These are phyloP conservation scores for Hylaeus anthracinus DNA, from an alignment of 1,140 invertebrate genomes.

Conservation along the genomic window DNA sequence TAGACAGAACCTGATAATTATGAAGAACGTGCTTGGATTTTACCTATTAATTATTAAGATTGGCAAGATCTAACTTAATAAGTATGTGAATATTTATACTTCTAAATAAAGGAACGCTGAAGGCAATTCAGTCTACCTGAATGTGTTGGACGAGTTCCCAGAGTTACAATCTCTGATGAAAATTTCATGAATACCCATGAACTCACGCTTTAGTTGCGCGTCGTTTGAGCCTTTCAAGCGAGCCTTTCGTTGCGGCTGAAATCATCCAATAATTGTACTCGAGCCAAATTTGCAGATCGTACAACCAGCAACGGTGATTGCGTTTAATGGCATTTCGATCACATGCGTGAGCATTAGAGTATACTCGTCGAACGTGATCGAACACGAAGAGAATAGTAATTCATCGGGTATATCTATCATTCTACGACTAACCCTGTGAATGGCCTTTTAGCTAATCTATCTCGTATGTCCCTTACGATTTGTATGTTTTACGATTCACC, in stretches of 20 bases:
- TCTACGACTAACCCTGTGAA: background rate
- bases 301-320: constrained; percentile 8
- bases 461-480: background rate
- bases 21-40: no score
- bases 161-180: background rate
- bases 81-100: no score
- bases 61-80: no score
- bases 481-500: no score
- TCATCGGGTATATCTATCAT: background rate
- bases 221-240: no score
- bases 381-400: constrained; percentile 9
- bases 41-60: no score
- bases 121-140: no score
- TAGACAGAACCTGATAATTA: no score
- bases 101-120: no score
- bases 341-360: background rate
- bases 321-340: constrained; percentile 19
- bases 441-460: background rate
- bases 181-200: background rate
- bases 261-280: background rate
- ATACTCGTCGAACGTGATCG: background rate
- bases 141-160: no score
- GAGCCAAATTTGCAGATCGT: constrained; percentile 13
- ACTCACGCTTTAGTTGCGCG: background rate
- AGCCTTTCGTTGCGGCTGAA: background rate